Evolutionary conservation across 2,797 vertebrate genomes (phyloP).

Genomic region (Macrochelys suwanniensis): DNA sequence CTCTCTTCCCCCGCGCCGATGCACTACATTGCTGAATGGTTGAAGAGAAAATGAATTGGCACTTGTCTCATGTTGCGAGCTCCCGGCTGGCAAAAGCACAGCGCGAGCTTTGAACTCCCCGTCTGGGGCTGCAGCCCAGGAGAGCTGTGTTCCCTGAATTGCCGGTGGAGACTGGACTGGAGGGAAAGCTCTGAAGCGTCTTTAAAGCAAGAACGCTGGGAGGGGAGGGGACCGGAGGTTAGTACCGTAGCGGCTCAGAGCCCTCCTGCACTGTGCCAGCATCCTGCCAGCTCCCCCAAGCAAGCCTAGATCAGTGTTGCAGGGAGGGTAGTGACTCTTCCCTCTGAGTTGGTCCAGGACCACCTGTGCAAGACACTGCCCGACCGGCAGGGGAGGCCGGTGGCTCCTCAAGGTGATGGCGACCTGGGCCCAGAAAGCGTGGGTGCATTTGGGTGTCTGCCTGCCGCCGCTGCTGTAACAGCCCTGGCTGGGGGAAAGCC

Average conservation of each 20-base stretch:
- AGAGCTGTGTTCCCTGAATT: not conserved
- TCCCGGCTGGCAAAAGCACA: not conserved
- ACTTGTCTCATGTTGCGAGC: not conserved
- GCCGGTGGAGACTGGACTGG: not conserved
- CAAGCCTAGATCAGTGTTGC: not conserved
- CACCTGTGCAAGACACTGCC: not conserved
- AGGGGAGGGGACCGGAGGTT: not conserved
- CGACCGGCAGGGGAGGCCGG: too few relatives aligned
- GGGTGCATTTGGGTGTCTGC: not conserved
- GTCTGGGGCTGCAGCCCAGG: not conserved
- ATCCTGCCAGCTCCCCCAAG: not conserved
- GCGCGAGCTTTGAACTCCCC: not conserved
- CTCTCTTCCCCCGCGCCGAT: not conserved
- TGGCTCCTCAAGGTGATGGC: too few relatives aligned
- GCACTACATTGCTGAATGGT: not conserved
- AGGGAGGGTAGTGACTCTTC: not conserved
- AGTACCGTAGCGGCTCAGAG: not conserved
- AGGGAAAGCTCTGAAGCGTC: not conserved
- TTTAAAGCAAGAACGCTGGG: not conserved
- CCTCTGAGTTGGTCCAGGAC: too few relatives aligned
- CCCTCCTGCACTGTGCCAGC: not conserved
- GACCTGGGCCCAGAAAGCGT: too few relatives aligned
- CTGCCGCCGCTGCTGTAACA: not conserved
- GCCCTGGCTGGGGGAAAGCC: not conserved
- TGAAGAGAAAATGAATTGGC: conserved; percentile 12